Conservation (phyloP, 2,113 vertebrate genomes). For the Oreochromis niloticus region DNA sequence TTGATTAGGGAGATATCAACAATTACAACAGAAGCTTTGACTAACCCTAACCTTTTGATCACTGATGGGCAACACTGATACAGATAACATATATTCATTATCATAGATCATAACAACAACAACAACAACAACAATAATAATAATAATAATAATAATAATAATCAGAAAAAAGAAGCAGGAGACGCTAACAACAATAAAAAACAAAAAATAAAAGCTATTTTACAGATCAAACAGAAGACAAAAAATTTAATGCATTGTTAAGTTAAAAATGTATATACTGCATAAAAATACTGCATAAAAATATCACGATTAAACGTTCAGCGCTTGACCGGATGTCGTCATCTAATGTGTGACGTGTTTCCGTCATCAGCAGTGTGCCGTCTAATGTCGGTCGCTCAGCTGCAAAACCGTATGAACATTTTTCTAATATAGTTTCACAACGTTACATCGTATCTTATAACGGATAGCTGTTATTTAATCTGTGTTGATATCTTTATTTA, state of each 20-base stretch:
- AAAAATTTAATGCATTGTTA: neutral
- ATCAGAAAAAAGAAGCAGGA: neutral
- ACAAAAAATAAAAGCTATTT: neutral
- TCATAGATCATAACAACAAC: neutral
- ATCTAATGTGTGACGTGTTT: neutral
- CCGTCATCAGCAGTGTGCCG: neutral
- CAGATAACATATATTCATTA: neutral
- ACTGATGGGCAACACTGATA: neutral
- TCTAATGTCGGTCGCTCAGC: neutral
- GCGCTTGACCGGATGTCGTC: neutral
- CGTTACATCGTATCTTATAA: fast-evolving
- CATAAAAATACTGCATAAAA: neutral
- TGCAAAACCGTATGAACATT: neutral
- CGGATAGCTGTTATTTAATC: fast-evolving
- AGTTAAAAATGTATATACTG: neutral
- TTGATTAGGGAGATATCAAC: neutral
- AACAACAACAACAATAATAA: neutral
- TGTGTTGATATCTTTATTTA: neutral
- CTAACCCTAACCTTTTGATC: neutral
- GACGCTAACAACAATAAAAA: neutral
- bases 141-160: neutral
- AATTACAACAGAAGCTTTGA: neutral
- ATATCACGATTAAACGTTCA: neutral
- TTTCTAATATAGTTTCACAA: neutral
- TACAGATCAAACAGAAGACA: neutral